Percentiles rank a stretch among this genome's conserved stretches.
Conservation (phyloP, 2,797 vertebrate genomes). For the Choloepus didactylus region DNA sequence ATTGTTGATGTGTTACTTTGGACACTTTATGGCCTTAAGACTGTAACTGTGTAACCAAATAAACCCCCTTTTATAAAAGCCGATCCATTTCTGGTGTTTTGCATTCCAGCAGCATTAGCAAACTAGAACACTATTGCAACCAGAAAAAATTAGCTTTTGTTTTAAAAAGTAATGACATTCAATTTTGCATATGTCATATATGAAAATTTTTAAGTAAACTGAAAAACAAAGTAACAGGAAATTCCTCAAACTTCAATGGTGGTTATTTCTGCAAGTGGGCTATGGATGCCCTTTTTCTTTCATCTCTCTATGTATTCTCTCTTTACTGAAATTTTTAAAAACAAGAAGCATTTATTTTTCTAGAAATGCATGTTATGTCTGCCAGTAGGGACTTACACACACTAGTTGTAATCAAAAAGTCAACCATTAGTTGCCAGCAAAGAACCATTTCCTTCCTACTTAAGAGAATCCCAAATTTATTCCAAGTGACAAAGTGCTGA, state of each 20-base stretch:
- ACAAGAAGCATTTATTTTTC: neutral
- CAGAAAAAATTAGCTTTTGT: neutral
- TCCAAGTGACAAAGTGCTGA: neutral
- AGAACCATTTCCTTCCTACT: neutral
- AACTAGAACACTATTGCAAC: neutral
- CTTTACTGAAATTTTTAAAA: conserved; percentile 15
- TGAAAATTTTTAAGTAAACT: neutral
- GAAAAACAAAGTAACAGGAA: neutral
- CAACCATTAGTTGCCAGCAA: neutral
- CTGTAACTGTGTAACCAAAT: no score
- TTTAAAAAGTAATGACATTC: conserved; percentile 17
- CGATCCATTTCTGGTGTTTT: no score
- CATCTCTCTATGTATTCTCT: neutral
- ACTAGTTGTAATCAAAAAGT: neutral
- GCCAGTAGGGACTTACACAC: neutral
- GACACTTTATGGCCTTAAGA: no score
- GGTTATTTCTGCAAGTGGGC: neutral
- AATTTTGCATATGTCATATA: neutral
- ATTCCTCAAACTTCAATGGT: neutral
- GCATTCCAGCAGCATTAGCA: no score
- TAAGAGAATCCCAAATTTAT: neutral
- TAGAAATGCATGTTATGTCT: neutral
- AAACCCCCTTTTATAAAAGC: no score
- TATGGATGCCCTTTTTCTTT: neutral
- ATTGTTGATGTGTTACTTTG: no score